Evolutionary conservation across 2,797 vertebrate species (phyloP).

Genomic region (Helostoma temminkii): DNA sequence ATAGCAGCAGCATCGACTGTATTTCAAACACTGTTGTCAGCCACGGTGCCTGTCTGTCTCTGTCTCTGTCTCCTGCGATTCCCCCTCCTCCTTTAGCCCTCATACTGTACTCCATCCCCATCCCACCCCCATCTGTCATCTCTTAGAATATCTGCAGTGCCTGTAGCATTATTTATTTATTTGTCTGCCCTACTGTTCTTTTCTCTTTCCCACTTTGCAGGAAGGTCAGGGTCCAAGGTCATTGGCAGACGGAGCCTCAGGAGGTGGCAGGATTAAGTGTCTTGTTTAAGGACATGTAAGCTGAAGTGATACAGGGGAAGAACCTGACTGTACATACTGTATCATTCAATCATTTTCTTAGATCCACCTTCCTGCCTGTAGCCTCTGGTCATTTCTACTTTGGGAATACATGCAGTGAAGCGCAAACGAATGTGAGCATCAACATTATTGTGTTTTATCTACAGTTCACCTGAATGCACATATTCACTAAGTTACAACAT

Average conservation of each 20-base stretch:
- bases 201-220: constrained; percentile 28
- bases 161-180: constrained; percentile 53
- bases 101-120: background rate
- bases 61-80: too few relatives aligned
- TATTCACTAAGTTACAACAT: too few relatives aligned
- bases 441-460: background rate
- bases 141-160: constrained; percentile 43
- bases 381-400: background rate
- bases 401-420: background rate
- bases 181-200: constrained; percentile 25
- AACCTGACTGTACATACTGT: background rate
- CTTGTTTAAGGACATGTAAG: constrained; percentile 23
- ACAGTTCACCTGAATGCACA: background rate
- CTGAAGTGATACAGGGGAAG: constrained; percentile 1
- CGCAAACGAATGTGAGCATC: constrained; percentile 1
- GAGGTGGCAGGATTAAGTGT: constrained; percentile 33
- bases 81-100: constrained; percentile 10
- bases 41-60: constrained; percentile 47
- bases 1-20: constrained; percentile 43
- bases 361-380: constrained; percentile 1
- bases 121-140: constrained; percentile 18
- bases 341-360: background rate
- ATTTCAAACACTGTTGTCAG: constrained; percentile 44
- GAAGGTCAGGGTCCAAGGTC: constrained; percentile 55
- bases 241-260: constrained; percentile 20